These are phyloP conservation scores for Polypedilum pembai DNA, from an alignment of 1,140 invertebrate genomes.

Conservation along the genomic window DNA sequence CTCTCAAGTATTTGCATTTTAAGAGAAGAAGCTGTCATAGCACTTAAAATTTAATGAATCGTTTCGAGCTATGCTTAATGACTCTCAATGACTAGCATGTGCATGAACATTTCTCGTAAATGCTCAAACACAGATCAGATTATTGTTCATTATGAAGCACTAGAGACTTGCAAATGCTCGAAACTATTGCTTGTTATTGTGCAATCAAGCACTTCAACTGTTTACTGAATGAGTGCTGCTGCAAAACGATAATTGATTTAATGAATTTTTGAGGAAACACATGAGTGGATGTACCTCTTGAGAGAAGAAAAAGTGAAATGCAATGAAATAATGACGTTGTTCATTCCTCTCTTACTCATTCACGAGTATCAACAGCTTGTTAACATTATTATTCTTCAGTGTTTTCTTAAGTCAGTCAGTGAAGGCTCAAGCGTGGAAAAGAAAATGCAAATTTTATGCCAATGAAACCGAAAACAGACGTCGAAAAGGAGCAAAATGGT, in stretches of 20 bases:
- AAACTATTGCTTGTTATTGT: slow-evolving; percentile 8
- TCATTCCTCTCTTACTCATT: not conserved
- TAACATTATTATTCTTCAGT: not conserved
- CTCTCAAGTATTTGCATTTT: not conserved
- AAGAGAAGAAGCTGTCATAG: not conserved
- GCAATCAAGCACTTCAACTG: not conserved
- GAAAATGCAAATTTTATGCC: not conserved
- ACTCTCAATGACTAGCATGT: not conserved
- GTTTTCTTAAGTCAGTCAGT: not conserved
- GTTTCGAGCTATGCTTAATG: slow-evolving; percentile 17
- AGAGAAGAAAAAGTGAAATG: not conserved
- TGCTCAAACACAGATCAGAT: not conserved
- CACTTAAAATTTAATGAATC: slow-evolving; percentile 19
- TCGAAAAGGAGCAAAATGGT: no score
- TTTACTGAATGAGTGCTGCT: not conserved
- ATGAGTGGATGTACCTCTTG: not conserved
- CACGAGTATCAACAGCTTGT: not conserved
- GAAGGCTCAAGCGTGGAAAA: not conserved
- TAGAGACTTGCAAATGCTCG: not conserved
- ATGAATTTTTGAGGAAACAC: not conserved
- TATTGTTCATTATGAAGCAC: slow-evolving; percentile 6
- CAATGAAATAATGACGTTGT: not conserved
- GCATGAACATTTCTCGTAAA: not conserved
- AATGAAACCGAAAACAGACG: not conserved
- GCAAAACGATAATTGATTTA: not conserved